Evolutionary conservation across 2,888 invertebrate genomes (phyloP).

Genomic region (Synergus gifuensis): DNA sequence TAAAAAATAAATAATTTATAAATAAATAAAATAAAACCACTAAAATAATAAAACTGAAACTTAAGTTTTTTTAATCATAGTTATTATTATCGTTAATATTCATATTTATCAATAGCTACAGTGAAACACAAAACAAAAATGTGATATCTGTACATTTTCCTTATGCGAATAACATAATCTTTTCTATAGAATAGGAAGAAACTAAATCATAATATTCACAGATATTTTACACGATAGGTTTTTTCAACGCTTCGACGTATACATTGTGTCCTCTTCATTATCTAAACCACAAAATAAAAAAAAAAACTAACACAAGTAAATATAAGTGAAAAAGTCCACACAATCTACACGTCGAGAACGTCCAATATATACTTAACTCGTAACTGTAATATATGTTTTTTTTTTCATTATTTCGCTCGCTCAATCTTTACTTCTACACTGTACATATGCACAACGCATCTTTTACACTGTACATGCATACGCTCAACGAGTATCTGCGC

Average conservation of each 20-base stretch:
- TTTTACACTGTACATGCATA: slow-evolving; percentile 77
- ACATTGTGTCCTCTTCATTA: slow-evolving; percentile 59
- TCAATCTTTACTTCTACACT: slow-evolving; percentile 72
- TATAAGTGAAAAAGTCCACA: slow-evolving; percentile 46
- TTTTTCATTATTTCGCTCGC: slow-evolving; percentile 64
- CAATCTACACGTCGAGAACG: slow-evolving; percentile 60
- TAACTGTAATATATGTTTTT: slow-evolving; percentile 73
- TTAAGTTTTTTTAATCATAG: slow-evolving; percentile 75
- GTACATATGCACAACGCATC: slow-evolving; percentile 78
- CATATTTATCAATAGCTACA: slow-evolving; percentile 78
- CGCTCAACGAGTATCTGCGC: slow-evolving; percentile 72
- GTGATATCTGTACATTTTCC: slow-evolving; percentile 77
- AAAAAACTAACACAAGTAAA: slow-evolving; percentile 44
- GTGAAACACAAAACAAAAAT: slow-evolving; percentile 78
- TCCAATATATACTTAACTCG: slow-evolving; percentile 68
- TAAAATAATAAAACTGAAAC: background rate
- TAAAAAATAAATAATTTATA: no score
- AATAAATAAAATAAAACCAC: no score
- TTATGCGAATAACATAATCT: slow-evolving; percentile 77
- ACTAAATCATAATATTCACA: slow-evolving; percentile 78
- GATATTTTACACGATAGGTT: slow-evolving; percentile 77
- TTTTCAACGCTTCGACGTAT: slow-evolving; percentile 67
- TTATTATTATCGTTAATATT: slow-evolving; percentile 78
- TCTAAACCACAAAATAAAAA: slow-evolving; percentile 33
- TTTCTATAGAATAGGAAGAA: slow-evolving; percentile 77